Base-by-base conservation (phyloP, 2,888 invertebrate species). In the Eilema caniola region DNA sequence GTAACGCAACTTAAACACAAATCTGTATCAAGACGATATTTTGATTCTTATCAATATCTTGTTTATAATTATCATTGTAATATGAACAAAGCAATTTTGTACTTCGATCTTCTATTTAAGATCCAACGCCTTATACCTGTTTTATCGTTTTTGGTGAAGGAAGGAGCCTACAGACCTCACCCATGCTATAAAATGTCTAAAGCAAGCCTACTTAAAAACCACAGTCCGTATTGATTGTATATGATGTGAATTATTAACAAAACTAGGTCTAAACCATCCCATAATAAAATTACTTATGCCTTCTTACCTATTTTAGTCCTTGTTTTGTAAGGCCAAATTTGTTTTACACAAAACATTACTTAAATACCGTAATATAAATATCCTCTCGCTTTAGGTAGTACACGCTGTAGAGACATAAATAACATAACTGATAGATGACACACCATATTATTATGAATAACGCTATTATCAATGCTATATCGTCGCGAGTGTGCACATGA, bases 401-500 rank as follows among this genome's bases (percentile, higher is more conserved):
- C 47, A 47, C 20, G 47, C 47, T 47, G 47, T 47, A n/a, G n/a
- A n/a, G n/a, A n/a, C n/a, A n/a, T n/a, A n/a, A n/a, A n/a, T n/a
- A n/a, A 47, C 20, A 8, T 53, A 62, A 24, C 24, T 14, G 62
- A 41, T 31, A n/a, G 53, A 14, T 23, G n/a, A 53, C n/a, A 25
- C 81, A 79, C 84, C 86, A 82, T 84, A 79, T 84, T 83, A 80
- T 86, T 86, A 83, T 83, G 84, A 81, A 84, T 82, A 83, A 80
- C 77, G 41, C 70, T 1, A 65, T 31, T n/a, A 65, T 23, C 56
- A 5, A 12, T 28, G 47, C 47, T 31, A 14, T 16, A 53, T 53
- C 53, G 20, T 24, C 20, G 24, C 25, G 41, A 62, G 41, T 62
- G 41, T 41, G 25, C 62, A 20, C 41, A 20, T 41, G 16, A 16